Percentiles rank a stretch among this genome's conserved stretches.
Conservation (phyloP, 2,888 invertebrate species). For the Ennomos erosarius region DNA sequence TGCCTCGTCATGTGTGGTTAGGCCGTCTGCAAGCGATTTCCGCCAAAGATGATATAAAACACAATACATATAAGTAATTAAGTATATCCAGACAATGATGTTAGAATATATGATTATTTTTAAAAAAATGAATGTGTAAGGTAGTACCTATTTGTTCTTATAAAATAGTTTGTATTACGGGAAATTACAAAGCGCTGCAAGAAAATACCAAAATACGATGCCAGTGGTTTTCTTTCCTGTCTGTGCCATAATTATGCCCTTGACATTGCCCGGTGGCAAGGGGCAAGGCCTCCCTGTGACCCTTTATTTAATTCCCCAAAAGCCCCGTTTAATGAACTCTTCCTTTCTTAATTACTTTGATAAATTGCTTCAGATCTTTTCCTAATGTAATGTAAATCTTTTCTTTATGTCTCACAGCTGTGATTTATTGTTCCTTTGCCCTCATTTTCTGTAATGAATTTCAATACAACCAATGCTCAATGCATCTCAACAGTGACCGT, state of each 20-base stretch:
- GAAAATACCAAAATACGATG: not conserved
- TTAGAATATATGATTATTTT: too few relatives aligned
- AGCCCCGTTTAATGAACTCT: conserved; percentile 11
- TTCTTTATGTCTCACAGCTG: not conserved
- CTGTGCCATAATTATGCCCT: conserved; percentile 5
- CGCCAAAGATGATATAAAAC: too few relatives aligned
- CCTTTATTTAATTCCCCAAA: conserved; percentile 21
- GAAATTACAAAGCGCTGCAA: not conserved
- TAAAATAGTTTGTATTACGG: not conserved
- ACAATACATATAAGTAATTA: too few relatives aligned
- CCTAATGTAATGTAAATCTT: conserved; percentile 23
- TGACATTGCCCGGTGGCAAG: conserved; percentile 20
- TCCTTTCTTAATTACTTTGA: conserved; percentile 14
- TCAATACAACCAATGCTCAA: too few relatives aligned
- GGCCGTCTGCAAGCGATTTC: too few relatives aligned
- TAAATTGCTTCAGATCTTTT: conserved; percentile 22
- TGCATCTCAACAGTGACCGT: conserved; percentile 41
- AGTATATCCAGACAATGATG: too few relatives aligned
- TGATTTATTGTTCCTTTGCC: conserved; percentile 1
- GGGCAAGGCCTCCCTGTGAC: conserved; percentile 13
- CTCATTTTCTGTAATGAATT: too few relatives aligned
- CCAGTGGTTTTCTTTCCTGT: too few relatives aligned
- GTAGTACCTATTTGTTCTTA: too few relatives aligned
- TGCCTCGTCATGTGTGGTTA: too few relatives aligned
- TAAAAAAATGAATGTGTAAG: too few relatives aligned